A percentile compares a stretch with the other conserved stretches of the same genome.
These are phyloP conservation scores for Gasterosteus nipponicus DNA, from an alignment of 2,113 vertebrate genomes.

Conservation along the genomic window DNA sequence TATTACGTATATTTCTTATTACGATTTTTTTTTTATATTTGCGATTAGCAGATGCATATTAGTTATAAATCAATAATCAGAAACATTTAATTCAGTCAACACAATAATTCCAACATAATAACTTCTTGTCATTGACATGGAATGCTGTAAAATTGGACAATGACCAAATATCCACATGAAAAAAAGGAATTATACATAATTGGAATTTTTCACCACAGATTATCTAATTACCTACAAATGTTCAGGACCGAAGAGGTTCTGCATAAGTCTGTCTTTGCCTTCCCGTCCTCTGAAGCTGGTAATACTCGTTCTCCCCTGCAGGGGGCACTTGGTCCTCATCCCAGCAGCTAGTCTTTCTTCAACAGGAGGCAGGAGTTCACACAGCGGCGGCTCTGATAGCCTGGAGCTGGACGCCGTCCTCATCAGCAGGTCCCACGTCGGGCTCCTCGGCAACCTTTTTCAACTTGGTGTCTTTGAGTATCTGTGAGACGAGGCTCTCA, in stretches of 20 bases:
- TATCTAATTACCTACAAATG: background rate
- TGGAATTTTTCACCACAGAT: background rate
- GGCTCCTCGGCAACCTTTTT: constrained; percentile 35
- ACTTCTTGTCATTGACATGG: background rate
- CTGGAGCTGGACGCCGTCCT: constrained; percentile 13
- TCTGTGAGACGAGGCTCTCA: constrained; percentile 78
- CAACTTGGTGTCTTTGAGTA: constrained; percentile 78
- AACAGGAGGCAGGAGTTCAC: constrained; percentile 17
- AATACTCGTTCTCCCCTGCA: background rate
- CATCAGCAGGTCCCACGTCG: background rate
- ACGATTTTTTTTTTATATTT: too few relatives aligned
- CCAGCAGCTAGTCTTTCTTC: background rate
- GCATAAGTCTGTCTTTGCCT: background rate
- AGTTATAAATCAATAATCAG: background rate
- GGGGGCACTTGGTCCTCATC: background rate
- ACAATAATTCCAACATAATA: background rate
- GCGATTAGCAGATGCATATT: too few relatives aligned
- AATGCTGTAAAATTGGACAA: background rate
- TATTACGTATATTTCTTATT: too few relatives aligned
- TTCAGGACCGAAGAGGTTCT: background rate
- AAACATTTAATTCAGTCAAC: background rate
- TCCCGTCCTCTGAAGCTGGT: background rate
- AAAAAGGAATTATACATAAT: background rate
- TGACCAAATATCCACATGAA: background rate
- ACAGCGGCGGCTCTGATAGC: background rate